Conservation (phyloP, 2,797 vertebrate species). For the Macropodus opercularis region DNA sequence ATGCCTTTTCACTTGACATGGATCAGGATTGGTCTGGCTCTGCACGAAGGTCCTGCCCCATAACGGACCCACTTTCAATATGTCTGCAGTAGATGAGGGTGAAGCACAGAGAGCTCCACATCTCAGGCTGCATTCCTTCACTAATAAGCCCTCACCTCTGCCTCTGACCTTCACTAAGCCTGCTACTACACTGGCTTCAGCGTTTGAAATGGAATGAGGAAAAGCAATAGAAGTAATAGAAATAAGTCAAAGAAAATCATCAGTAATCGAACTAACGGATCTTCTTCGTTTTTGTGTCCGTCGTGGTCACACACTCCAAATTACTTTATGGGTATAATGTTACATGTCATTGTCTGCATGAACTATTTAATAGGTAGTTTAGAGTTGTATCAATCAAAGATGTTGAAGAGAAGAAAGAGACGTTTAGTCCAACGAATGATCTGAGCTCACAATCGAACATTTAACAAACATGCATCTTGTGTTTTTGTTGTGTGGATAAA, state of each 20-base stretch:
- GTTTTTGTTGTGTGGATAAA: too few relatives aligned
- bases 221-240: too few relatives aligned
- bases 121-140: constrained; percentile 72
- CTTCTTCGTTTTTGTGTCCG: background rate
- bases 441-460: too few relatives aligned
- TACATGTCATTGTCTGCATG: too few relatives aligned
- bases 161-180: constrained; percentile 37
- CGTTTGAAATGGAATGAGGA: background rate
- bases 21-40: constrained; percentile 53
- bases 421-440: too few relatives aligned
- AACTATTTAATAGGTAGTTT: too few relatives aligned
- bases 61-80: constrained; percentile 47
- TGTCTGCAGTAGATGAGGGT: constrained; percentile 41
- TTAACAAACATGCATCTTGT: too few relatives aligned
- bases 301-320: background rate
- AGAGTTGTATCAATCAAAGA: too few relatives aligned
- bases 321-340: too few relatives aligned
- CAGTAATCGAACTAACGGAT: background rate
- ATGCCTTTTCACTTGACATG: constrained; percentile 67
- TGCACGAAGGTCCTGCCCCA: constrained; percentile 48
- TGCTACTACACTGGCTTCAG: constrained; percentile 22
- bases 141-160: constrained; percentile 70
- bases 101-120: constrained; percentile 23
- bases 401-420: too few relatives aligned
- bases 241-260: background rate